These are phyloP conservation scores for Aporophyla lueneburgensis DNA, from an alignment of 2,888 invertebrate genomes.

Conservation along the genomic window DNA sequence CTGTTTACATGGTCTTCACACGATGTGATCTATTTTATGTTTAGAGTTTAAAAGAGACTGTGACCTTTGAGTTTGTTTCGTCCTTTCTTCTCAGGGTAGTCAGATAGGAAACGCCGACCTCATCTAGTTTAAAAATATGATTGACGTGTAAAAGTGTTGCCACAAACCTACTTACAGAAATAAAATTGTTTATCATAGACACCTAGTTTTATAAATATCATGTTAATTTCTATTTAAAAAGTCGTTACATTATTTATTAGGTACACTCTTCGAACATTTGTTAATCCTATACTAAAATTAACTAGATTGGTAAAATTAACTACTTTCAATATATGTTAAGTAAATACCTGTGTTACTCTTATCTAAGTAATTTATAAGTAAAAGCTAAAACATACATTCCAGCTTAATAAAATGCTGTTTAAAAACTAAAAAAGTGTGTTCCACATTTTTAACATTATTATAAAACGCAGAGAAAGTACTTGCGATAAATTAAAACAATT, in stretches of 20 bases:
- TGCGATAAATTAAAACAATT: conserved; percentile 57
- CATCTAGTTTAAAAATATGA: no score
- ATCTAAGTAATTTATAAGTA: conserved; percentile 29
- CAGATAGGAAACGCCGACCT: no score
- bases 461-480: conserved; percentile 48
- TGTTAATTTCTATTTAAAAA: no score
- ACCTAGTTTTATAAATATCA: no score
- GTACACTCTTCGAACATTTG: neutral
- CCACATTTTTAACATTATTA: conserved; percentile 33
- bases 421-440: conserved; percentile 16
- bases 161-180: no score
- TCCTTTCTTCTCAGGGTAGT: no score
- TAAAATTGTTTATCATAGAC: no score
- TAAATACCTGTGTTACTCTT: conserved; percentile 2
- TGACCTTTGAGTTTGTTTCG: no score
- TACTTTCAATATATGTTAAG: neutral
- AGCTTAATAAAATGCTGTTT: conserved; percentile 3
- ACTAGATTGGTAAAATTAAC: neutral
- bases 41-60: no score
- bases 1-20: no score
- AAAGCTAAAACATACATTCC: conserved; percentile 5
- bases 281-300: neutral
- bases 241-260: neutral
- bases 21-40: no score
- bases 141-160: no score